phyloP scores from a whole-genome alignment of 1,140 invertebrate species.

The Brachionus sp. region DNA sequence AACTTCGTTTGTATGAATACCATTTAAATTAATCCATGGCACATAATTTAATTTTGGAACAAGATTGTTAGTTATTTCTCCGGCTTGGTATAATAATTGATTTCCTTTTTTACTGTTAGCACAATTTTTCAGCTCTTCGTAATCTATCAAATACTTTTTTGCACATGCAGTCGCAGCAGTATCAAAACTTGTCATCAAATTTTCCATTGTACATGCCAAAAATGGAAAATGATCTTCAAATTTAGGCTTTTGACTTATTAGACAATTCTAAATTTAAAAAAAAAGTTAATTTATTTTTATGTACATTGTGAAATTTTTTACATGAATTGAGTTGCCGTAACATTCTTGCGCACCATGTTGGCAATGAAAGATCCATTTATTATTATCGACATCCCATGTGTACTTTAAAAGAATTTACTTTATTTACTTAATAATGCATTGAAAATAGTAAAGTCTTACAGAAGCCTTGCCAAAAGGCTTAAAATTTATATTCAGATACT shows the following conservation, averaged over 20 bases:
- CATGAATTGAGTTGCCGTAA: slow-evolving; percentile 39
- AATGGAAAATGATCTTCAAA: slow-evolving; percentile 44
- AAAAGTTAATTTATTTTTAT: background rate
- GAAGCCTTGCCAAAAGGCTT: slow-evolving; percentile 30
- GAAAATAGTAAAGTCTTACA: background rate
- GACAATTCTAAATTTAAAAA: slow-evolving; percentile 26
- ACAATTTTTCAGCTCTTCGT: background rate
- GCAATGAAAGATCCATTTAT: slow-evolving; percentile 1
- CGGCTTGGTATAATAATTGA: slow-evolving; percentile 20
- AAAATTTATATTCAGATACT: background rate
- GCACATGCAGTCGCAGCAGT: background rate
- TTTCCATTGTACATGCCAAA: slow-evolving; percentile 21
- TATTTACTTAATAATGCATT: background rate
- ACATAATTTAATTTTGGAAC: slow-evolving; percentile 27
- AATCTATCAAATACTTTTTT: slow-evolving; percentile 1
- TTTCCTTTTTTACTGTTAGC: background rate
- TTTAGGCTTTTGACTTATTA: background rate
- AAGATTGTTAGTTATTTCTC: slow-evolving; percentile 5
- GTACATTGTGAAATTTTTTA: background rate
- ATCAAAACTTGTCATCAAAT: background rate
- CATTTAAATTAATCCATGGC: slow-evolving; percentile 19
- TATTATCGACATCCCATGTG: background rate
- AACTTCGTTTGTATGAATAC: background rate
- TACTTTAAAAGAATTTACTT: slow-evolving; percentile 10
- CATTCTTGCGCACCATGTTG: slow-evolving; percentile 38